Evolutionary conservation across 1,140 invertebrate genomes (phyloP).

Genomic region (Euura saliciscinereae): DNA sequence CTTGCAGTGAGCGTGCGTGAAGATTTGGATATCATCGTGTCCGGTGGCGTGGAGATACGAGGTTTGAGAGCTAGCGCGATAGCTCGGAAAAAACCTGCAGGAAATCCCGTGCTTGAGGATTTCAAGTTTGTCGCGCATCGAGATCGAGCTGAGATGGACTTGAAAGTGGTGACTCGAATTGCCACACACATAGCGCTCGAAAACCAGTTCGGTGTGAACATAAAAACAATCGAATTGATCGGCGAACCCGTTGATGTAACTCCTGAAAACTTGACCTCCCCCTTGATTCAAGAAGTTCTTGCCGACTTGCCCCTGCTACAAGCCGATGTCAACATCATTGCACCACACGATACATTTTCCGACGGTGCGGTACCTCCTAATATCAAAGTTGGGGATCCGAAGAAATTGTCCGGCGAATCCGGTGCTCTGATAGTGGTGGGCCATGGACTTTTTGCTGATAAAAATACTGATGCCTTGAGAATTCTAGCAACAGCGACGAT

Average conservation of each 20-base stretch:
- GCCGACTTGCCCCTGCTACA: slow-evolving; percentile 64
- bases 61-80: slow-evolving; percentile 81
- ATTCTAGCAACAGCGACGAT: background rate
- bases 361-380: slow-evolving; percentile 58
- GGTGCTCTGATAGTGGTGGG: slow-evolving; percentile 56
- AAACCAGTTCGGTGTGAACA: slow-evolving; percentile 68
- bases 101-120: slow-evolving; percentile 71
- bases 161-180: slow-evolving; percentile 58
- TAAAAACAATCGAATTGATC: slow-evolving; percentile 73
- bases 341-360: slow-evolving; percentile 55
- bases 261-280: slow-evolving; percentile 46
- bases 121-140: slow-evolving; percentile 76
- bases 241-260: slow-evolving; percentile 48
- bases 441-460: background rate
- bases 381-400: slow-evolving; percentile 61
- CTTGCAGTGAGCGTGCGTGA: background rate
- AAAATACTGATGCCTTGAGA: background rate
- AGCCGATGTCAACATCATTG: slow-evolving; percentile 55
- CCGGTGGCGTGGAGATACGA: slow-evolving; percentile 80
- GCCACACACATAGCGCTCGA: slow-evolving; percentile 76
- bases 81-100: slow-evolving; percentile 66
- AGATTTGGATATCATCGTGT: slow-evolving; percentile 39
- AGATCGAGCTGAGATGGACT: slow-evolving; percentile 30
- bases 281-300: slow-evolving; percentile 60
- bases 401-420: slow-evolving; percentile 54